phyloP scores from a whole-genome alignment of 2,888 invertebrate genomes.

The Perithous albicinctus region DNA sequence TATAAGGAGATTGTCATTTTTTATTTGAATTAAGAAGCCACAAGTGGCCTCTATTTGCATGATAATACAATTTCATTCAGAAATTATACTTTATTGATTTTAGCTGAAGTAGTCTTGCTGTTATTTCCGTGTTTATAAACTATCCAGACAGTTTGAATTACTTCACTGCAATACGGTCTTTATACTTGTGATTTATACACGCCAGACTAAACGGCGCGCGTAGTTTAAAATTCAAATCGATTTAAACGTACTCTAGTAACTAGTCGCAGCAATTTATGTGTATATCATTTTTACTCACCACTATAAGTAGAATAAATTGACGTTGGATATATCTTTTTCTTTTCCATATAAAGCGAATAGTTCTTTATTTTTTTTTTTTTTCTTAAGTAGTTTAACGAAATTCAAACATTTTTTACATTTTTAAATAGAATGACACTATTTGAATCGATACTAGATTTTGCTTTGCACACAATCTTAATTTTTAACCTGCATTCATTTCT shows the following conservation, averaged over 20 bases:
- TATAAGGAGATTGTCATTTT: no score
- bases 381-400: background rate
- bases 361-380: background rate
- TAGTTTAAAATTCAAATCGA: constrained; percentile 9
- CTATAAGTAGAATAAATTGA: background rate
- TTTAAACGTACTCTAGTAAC: background rate
- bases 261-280: background rate
- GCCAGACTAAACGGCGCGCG: background rate
- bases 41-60: background rate
- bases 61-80: background rate
- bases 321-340: background rate
- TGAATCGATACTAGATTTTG: no score
- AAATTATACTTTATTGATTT: background rate
- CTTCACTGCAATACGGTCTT: constrained; percentile 8
- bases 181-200: constrained; percentile 27
- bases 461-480: no score
- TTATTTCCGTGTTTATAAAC: constrained; percentile 24
- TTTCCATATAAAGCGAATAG: background rate
- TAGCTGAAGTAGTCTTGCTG: background rate
- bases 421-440: no score
- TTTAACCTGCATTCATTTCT: no score
- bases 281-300: background rate
- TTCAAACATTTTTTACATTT: no score
- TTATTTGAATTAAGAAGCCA: background rate
- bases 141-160: constrained; percentile 26